These are phyloP conservation scores for Herpailurus yagouaroundi DNA, from an alignment of 2,113 vertebrate species.

Conservation along the genomic window DNA sequence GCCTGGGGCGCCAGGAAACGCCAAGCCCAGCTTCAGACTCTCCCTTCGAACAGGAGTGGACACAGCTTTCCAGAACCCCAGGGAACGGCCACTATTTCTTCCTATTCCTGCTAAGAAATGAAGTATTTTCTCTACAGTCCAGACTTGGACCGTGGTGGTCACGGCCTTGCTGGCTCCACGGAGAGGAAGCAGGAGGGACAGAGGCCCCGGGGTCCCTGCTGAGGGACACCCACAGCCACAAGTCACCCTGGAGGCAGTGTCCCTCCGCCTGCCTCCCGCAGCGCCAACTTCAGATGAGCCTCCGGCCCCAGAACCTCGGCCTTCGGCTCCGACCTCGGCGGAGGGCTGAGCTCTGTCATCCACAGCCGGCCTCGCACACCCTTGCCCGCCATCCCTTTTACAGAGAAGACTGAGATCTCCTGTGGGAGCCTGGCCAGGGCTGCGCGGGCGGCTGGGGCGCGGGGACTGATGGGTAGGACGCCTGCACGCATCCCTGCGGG, in stretches of 20 bases:
- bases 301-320: no score
- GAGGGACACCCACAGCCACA: not conserved
- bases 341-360: not conserved
- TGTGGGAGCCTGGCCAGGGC: not conserved
- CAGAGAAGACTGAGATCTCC: not conserved
- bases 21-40: not conserved
- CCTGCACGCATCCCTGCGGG: not conserved
- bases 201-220: not conserved
- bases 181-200: not conserved
- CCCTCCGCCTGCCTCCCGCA: not conserved
- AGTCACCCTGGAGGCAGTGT: not conserved
- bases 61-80: not conserved
- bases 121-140: no score
- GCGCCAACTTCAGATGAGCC: not conserved
- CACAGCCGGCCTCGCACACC: rapidly evolving
- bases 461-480: not conserved
- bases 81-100: rapidly evolving
- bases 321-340: not conserved
- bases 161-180: no score
- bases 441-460: rapidly evolving
- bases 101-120: not conserved
- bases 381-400: not conserved
- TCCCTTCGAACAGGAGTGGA: no score
- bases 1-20: not conserved
- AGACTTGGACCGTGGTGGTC: rapidly evolving